Evolutionary conservation across 23 tunicate species (phyloP).

Genomic region (Pegea sp.): DNA sequence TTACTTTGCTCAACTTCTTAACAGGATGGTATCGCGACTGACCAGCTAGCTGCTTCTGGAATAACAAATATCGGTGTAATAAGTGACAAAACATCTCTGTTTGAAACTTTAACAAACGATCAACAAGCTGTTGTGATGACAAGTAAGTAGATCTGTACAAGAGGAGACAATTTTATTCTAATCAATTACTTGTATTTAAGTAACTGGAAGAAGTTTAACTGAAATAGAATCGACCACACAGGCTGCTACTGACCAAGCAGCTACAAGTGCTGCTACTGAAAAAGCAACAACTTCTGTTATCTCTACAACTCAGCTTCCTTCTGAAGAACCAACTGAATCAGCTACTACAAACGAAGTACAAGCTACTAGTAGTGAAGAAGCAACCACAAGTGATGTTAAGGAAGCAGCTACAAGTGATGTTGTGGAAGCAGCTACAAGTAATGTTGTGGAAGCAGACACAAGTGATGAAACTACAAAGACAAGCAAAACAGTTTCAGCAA

Average conservation of each 20-base stretch:
- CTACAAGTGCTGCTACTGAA: too few species aligned
- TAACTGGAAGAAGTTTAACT: too few species aligned
- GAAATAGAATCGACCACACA: too few species aligned
- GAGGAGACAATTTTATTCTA: too few species aligned
- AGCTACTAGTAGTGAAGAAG: background rate
- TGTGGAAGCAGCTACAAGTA: background rate
- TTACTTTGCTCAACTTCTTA: too few species aligned
- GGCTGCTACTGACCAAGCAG: too few species aligned
- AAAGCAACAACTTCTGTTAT: too few species aligned
- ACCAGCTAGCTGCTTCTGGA: background rate
- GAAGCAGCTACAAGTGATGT: background rate
- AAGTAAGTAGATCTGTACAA: too few species aligned
- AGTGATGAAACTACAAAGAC: background rate
- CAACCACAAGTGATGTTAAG: background rate
- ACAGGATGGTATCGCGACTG: background rate
- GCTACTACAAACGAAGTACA: background rate
- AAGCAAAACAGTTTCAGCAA: background rate
- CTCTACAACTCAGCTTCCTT: too few species aligned
- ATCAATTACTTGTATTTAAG: too few species aligned
- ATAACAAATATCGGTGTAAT: background rate
- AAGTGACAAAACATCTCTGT: background rate
- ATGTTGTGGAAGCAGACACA: background rate
- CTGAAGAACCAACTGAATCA: background rate
- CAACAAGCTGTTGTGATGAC: background rate
- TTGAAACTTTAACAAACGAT: background rate